Base-by-base conservation (phyloP, 1,140 invertebrate species). In the Dendrolimus kikuchii region DNA sequence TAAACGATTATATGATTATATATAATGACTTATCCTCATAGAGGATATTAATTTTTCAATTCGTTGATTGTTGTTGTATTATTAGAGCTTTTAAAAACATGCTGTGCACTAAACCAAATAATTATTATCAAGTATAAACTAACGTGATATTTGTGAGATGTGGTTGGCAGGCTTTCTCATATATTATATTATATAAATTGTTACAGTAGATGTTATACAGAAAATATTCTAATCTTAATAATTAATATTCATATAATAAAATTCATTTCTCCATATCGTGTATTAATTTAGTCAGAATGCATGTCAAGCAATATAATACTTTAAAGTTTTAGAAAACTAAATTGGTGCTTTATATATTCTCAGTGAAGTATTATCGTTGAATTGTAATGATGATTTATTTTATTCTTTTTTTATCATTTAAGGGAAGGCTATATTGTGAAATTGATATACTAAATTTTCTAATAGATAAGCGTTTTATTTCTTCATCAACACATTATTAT, bases 71-170 rank as follows among this genome's bases (percentile, higher is more conserved):
- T 64, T 67, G 54, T 67, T 39, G 67, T 63, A 53, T 67, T 45
- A 68, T 68, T 59, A 71, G 59, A 71, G 56, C 60, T 65, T 68
- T 63, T 62, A 64, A 59, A 57, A 68, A 64, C 60, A 68, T 57
- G 73, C 75, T 79, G 74, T 79, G 77, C 70, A 71, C 68, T 80
- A 77, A 78, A 80, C 80, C 80, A 83, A 83, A 83, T 77, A 78
- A 74, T 71, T 64, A 59, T 68, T 74, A 55, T 68, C 62, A 66
- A 71, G 45, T 64, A 58, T 70, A 67, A 53, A 57, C 39, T 60
- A 59, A 62, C 47, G 44, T 60, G 54, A 53, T 50, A 38, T 40
- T 52, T n/a, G 48, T 51, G 51, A 53, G 37, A 49, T 38, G 43
- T 56, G 59, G 57, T 74, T 76, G 66, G 46, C 68, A 65, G 74